Conservation (phyloP, 2,797 vertebrate genomes). For the Peromyscus nudipes region DNA sequence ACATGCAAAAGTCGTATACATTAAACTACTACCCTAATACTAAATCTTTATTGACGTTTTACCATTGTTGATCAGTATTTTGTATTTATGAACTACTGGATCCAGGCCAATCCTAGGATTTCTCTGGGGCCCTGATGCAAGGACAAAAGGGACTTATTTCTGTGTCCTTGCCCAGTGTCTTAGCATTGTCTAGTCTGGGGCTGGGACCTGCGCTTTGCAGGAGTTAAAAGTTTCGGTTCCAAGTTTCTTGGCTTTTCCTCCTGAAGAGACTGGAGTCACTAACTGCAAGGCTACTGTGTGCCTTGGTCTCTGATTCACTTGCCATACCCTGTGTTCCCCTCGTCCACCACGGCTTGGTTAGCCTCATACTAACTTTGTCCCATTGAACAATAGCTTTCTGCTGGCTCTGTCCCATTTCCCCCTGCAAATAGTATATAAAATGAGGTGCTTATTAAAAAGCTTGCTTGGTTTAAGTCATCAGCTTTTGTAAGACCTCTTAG, state of each 20-base stretch:
- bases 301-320: neutral
- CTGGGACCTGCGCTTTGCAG: neutral
- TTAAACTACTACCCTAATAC: neutral
- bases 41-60: slow-evolving; percentile 11
- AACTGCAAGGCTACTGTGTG: neutral
- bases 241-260: neutral
- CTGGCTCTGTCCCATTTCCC: neutral
- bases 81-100: neutral
- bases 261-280: neutral
- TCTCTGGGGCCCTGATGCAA: neutral
- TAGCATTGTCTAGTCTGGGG: neutral
- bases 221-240: neutral
- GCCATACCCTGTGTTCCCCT: neutral
- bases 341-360: neutral
- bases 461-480: neutral
- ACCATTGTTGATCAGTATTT: neutral
- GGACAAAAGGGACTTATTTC: no score
- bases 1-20: neutral
- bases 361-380: neutral
- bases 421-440: neutral
- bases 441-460: neutral
- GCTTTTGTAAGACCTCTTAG: neutral
- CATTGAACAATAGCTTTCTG: no score
- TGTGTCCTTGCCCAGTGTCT: neutral
- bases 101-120: neutral